Base-by-base conservation (phyloP, 2,888 invertebrate species). In the Camptogramma bilineatum region DNA sequence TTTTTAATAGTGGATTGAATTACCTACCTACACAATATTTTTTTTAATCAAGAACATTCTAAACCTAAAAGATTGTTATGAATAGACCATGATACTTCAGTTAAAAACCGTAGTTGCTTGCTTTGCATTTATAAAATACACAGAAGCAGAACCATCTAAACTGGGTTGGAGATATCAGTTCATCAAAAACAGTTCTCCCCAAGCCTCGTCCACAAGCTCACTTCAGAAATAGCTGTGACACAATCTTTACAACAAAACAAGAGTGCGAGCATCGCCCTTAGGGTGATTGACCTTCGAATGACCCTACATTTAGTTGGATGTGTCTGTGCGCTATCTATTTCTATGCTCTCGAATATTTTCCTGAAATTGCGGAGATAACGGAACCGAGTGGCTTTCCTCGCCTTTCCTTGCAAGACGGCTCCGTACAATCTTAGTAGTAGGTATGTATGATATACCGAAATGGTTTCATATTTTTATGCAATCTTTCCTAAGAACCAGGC, bases 231-330 rank as follows among this genome's bases (percentile, higher is more conserved):
- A 57, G 66, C 65, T 82, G 71, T 72, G 71, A 34, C 65, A 66
- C 77, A 21, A 44, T 57, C 84, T 55, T 82, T 72, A 78, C 64
- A 48, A 64, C 68, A 79, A 77, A 81, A 85, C 80, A 81, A 77
- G 80, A 77, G 77, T 75, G 79, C 79, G 84, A 71, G 76, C 82
- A 78, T 77, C 75, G 79, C 77, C 82, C 85, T 73, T 69, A 66
- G 72, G 82, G 84, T 81, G 80, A 84, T 78, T 85, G 86, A 83
- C 85, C 85, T 75, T 70, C 68, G 71, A 84, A 86, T 84, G 84
- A 83, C 82, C 80, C 69, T 70, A 74, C 78, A 75, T 82, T 78
- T 75, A 72, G 64, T 73, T 64, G 75, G 77, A 78, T 81, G 78
- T 75, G 73, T 74, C 71, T 68, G 70, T 65, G 57, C 64, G 69